Conservation (phyloP, 2,888 invertebrate genomes). For the Oxytorus armatus region DNA sequence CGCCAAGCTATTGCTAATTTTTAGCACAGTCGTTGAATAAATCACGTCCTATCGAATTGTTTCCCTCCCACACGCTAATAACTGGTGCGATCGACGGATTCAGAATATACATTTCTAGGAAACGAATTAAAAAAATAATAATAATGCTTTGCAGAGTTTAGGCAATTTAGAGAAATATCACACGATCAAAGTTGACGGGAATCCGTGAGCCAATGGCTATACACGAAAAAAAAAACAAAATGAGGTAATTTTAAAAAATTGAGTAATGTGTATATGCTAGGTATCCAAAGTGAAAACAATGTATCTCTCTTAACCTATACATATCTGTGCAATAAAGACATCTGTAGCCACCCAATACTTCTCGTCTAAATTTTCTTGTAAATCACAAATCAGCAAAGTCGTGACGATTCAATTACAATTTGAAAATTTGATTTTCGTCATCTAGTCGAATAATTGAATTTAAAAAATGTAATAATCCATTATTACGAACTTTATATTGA, state of each 20-base stretch:
- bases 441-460: no score
- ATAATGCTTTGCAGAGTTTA: slow-evolving; percentile 53
- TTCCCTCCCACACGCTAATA: not conserved
- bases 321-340: slow-evolving; percentile 82
- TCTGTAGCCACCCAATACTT: slow-evolving; percentile 60
- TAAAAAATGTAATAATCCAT: no score
- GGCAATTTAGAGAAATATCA: slow-evolving; percentile 67
- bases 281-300: slow-evolving; percentile 70
- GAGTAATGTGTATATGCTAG: slow-evolving; percentile 68
- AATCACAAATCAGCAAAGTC: slow-evolving; percentile 5
- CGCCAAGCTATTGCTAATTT: slow-evolving; percentile 65
- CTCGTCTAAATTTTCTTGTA: no score
- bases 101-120: slow-evolving; percentile 24
- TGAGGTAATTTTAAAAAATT: slow-evolving; percentile 28
- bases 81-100: slow-evolving; percentile 12
- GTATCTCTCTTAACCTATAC: slow-evolving; percentile 77
- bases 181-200: not conserved
- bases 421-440: no score
- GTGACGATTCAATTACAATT: not conserved
- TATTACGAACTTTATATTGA: no score
- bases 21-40: slow-evolving; percentile 57
- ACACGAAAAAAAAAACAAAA: slow-evolving; percentile 11
- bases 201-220: slow-evolving; percentile 8
- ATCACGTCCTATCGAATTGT: slow-evolving; percentile 46
- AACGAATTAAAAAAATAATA: not conserved